These are phyloP conservation scores for Crypturellus tataupa DNA, from an alignment of 2,797 vertebrate genomes.

Conservation along the genomic window DNA sequence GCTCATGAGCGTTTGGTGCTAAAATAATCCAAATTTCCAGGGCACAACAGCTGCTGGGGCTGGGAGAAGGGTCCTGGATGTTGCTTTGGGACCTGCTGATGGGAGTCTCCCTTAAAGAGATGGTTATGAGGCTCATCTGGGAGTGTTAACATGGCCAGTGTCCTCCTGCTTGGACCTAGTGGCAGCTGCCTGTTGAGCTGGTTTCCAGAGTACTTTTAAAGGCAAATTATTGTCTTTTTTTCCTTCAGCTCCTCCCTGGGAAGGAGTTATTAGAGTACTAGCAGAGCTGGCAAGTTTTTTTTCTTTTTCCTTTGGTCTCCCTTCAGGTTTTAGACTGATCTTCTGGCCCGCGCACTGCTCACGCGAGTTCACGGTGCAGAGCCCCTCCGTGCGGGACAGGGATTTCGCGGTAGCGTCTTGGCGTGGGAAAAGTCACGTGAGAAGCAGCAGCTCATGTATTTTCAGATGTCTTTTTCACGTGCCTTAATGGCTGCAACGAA, in stretches of 20 bases:
- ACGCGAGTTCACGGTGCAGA: background rate
- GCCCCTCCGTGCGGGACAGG: background rate
- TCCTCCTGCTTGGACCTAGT: background rate
- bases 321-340: background rate
- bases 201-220: background rate
- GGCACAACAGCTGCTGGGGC: background rate
- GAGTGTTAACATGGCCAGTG: background rate
- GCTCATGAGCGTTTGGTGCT: background rate
- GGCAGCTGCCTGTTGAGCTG: background rate
- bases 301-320: background rate
- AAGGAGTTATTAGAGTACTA: slow-evolving; percentile 44
- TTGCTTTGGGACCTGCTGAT: background rate
- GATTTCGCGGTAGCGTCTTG: background rate
- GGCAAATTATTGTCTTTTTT: slow-evolving; percentile 16
- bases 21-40: background rate
- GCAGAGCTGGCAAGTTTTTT: background rate
- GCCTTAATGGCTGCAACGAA: slow-evolving; percentile 21
- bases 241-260: background rate
- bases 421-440: slow-evolving; percentile 27
- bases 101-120: background rate
- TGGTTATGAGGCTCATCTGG: background rate
- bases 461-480: slow-evolving; percentile 64
- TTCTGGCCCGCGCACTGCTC: background rate
- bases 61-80: background rate
- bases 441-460: slow-evolving; percentile 48